Base-by-base conservation (phyloP, 2,797 vertebrate genomes). In the Danio jaintianensis region DNA sequence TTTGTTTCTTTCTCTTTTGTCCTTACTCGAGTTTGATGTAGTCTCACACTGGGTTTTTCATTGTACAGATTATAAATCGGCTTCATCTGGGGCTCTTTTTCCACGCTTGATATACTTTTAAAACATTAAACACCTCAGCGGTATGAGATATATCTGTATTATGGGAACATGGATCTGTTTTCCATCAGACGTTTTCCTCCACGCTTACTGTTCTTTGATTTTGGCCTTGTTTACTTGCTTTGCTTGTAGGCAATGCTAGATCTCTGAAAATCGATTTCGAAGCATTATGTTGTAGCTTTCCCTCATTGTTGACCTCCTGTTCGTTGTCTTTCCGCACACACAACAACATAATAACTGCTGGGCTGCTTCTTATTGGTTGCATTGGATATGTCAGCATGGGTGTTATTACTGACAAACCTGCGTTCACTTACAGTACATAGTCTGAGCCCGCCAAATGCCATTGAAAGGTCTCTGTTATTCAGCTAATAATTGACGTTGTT, bases 231-330 rank as follows among this genome's bases (percentile, higher is more conserved):
- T 80, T 78, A 62, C 58, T 73, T 55, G 75, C 67, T 53, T 58
- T 6, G 36, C 67, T 77, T 36, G 47, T 53, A 62, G 77, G 72
- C 56, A 64, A 69, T 63, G 59, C 64, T 36, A 47, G 45, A 52
- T 84, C 74, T 77, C 69, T 55, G 22, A 22, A 73, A 80, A 80
- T 80, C 59, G 61, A 80, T 80, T 80, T 42, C 73, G 78, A 80
- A 72, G 61, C 61, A 64, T 56, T 80, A 73, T 66, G 69, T 64
- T 80, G 78, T 73, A 66, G 50, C 59, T 61, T 47, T 64, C 50
- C 22, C 61, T 56, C n/a, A 12, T 80, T 73, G 59, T 47, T 73
- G 78, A 73, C 78, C 61, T 71, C 61, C 50, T 80, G 66, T 73
- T 66, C 72, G 73, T 80, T 80, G 70, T 73, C 69, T 80, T 58